phyloP scores from a whole-genome alignment of 2,113 vertebrate species.

The Paramormyrops kingsleyae region DNA sequence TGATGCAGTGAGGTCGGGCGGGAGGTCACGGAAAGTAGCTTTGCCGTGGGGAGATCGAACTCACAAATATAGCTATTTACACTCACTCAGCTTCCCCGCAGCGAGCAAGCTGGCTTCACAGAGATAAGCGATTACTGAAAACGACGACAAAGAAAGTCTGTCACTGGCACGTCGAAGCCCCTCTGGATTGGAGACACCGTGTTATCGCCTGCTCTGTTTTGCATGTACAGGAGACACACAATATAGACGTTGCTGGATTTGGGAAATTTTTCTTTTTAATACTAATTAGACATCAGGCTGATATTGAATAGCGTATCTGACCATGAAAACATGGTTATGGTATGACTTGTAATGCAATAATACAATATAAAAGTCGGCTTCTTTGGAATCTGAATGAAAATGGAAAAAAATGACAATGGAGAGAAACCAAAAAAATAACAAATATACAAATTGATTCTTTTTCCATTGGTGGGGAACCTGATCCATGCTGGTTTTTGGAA shows the following conservation, averaged over 20 bases:
- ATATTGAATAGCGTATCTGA: background rate
- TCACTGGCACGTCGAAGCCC: background rate
- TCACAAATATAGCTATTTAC: background rate
- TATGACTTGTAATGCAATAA: background rate
- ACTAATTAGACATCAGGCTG: background rate
- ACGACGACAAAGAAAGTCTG: background rate
- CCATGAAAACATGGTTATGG: background rate
- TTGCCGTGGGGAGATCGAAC: background rate
- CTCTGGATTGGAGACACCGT: background rate
- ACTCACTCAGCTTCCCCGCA: background rate
- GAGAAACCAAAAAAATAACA: background rate
- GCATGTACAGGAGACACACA: background rate
- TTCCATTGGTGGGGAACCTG: background rate
- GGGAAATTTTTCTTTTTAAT: background rate
- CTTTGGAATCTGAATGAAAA: background rate
- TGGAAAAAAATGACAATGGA: background rate
- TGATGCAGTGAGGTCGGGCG: background rate
- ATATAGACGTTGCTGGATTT: background rate
- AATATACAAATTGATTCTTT: background rate
- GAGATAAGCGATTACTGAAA: constrained; percentile 14
- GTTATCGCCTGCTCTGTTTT: background rate
- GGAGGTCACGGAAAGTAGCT: background rate
- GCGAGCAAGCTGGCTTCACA: background rate
- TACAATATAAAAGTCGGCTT: background rate
- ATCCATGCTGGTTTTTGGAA: background rate